Evolutionary conservation across 2,888 invertebrate species (phyloP), one percentile per base, ranked within the genome.

Genomic region (Chesias legatella): DNA sequence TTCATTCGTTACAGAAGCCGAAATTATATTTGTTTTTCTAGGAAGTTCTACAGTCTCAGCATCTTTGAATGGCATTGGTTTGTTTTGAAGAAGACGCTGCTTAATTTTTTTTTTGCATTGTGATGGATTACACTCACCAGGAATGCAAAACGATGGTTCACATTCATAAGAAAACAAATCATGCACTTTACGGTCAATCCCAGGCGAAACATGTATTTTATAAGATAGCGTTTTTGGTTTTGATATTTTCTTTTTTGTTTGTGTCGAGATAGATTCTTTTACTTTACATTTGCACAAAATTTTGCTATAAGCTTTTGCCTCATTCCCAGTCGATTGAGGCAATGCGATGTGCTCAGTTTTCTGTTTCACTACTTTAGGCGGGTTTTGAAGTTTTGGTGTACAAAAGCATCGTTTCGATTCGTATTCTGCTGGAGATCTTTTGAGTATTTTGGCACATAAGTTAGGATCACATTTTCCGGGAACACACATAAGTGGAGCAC

Each of bases 131-230:
- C 67, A 68, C 36, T 56, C 44, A 28, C 48, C 51, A 21, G 63
- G 60, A 37, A 46, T 37, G 51, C 65, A 67, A 37, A 58, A 47
- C 21, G 45, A 54, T 20, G 65, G 59, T 36, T 65, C 60, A 31
- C 47, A 47, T 29, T 47, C 43, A 10, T 40, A 39, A 33, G 59
- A 48, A n/a, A 56, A 39, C 20, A 40, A 40, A 34, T 34, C 26
- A 24, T 33, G 32, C 10, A 10, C 0, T 13, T 33, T 39, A 17
- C 33, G 28, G 23, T 33, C 13, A 1, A 24, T 10, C 8, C n/a
- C 17, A 23, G 9, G 11, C 9, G 5, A 10, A 29, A 8, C 7
- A 10, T 17, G 7, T 10, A n/a, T 22, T 20, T 6, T 6, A n/a
- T n/a, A n/a, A n/a, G n/a, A n/a, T 6, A 20, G 6, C 26, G 7